A percentile compares a stretch with the other conserved stretches of the same genome.
phyloP scores from a whole-genome alignment of 1,140 invertebrate species.

The Zaprionus ornatus region DNA sequence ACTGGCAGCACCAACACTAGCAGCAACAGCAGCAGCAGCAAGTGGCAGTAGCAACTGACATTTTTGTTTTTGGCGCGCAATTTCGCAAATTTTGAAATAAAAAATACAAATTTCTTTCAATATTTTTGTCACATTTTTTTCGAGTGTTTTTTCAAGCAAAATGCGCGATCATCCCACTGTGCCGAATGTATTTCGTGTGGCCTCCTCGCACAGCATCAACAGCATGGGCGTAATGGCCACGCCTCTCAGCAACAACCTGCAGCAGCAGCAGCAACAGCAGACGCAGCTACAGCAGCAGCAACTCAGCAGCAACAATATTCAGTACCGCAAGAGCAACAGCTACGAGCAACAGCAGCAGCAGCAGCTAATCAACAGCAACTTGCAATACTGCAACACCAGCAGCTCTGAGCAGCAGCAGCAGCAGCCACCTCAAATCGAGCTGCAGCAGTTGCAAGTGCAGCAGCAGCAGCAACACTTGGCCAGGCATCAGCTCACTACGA shows the following conservation, averaged over 20 bases:
- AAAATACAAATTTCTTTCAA: neutral
- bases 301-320: constrained; percentile 25
- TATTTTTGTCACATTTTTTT: constrained; percentile 2
- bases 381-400: constrained; percentile 26
- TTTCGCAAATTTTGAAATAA: constrained; percentile 6
- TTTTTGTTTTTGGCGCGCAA: constrained; percentile 43
- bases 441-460: constrained; percentile 12
- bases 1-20: neutral
- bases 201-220: constrained; percentile 76
- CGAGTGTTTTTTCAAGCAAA: constrained; percentile 8
- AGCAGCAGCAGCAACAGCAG: constrained; percentile 29
- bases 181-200: constrained; percentile 82
- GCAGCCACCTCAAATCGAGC: constrained; percentile 20
- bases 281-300: constrained; percentile 38
- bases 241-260: constrained; percentile 24
- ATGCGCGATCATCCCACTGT: constrained; percentile 79
- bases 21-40: constrained; percentile 5
- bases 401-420: constrained; percentile 39
- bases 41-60: neutral
- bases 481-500: constrained; percentile 70
- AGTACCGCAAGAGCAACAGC: constrained; percentile 33
- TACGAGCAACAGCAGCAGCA: constrained; percentile 43
- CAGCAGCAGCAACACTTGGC: constrained; percentile 24
- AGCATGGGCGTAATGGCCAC: constrained; percentile 37
- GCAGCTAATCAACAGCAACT: constrained; percentile 30